Conservation (phyloP, 2,888 invertebrate genomes). For the Adineta ricciae region DNA sequence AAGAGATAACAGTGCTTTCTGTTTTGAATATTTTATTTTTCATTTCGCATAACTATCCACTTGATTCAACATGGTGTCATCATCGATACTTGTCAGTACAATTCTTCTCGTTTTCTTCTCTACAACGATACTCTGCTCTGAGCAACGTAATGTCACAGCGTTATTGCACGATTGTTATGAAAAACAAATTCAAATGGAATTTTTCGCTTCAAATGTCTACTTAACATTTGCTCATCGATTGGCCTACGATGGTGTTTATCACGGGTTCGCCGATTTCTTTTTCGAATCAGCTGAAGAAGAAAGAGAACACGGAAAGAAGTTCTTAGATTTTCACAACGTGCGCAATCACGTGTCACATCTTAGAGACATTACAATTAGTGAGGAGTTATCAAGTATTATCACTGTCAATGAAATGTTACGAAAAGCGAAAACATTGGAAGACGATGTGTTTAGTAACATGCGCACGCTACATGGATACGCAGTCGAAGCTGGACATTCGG, state of each 20-base stretch:
- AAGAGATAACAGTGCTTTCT: neutral
- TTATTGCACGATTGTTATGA: no score
- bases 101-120: neutral
- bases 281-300: neutral
- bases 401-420: neutral
- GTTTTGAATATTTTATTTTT: neutral
- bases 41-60: neutral
- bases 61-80: neutral
- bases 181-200: neutral
- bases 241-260: neutral
- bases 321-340: neutral
- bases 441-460: neutral
- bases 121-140: neutral
- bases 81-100: neutral
- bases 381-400: neutral
- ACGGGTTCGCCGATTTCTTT: neutral
- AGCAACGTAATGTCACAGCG: no score
- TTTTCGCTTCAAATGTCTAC: neutral
- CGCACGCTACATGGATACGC: neutral
- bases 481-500: neutral
- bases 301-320: neutral
- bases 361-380: neutral
- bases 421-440: neutral
- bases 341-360: neutral
- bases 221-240: neutral